Evolutionary conservation across 2,113 vertebrate genomes (phyloP).

Genomic region (Pelmatolapia mariae): DNA sequence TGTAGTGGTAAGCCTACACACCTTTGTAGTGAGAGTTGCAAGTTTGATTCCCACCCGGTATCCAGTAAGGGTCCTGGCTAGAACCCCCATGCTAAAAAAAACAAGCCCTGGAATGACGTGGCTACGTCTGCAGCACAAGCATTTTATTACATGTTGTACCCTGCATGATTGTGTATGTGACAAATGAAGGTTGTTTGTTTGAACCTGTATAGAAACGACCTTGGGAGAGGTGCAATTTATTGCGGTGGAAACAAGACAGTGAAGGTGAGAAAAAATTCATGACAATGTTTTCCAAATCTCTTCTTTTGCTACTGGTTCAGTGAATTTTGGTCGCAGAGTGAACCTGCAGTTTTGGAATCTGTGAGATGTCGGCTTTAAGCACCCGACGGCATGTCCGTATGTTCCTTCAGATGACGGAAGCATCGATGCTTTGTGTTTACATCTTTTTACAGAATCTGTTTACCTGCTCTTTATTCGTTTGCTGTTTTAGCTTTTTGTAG

Average conservation of each 20-base stretch:
- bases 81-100: no score
- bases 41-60: no score
- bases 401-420: not conserved
- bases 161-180: not conserved
- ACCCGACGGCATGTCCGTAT: not conserved
- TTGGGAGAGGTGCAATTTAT: not conserved
- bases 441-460: not conserved
- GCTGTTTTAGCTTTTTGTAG: not conserved
- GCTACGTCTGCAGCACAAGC: not conserved
- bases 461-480: not conserved
- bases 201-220: not conserved
- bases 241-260: not conserved
- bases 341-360: not conserved
- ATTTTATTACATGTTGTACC: not conserved
- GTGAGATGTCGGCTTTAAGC: not conserved
- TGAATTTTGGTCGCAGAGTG: not conserved
- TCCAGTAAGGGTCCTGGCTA: no score
- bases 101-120: no score
- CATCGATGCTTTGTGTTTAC: not conserved
- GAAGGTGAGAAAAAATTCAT: not conserved
- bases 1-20: no score
- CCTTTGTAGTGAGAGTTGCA: no score
- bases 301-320: not conserved
- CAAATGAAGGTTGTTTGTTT: not conserved
- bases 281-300: not conserved